These are phyloP conservation scores for Rhea pennata DNA, from an alignment of 2,113 vertebrate genomes.

Conservation along the genomic window DNA sequence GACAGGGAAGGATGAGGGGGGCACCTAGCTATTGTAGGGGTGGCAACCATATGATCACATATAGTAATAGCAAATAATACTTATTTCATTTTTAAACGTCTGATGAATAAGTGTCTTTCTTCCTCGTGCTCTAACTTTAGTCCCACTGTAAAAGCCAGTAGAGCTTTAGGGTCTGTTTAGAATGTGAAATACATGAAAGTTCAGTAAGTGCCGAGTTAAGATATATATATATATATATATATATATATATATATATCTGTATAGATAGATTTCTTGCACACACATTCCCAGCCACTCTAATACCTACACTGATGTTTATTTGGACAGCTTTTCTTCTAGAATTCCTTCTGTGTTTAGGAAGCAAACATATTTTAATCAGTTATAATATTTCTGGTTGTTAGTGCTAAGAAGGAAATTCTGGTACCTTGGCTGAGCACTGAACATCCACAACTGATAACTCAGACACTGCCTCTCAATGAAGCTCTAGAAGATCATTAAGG, in stretches of 20 bases:
- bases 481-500: background rate
- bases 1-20: background rate
- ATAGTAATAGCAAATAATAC: background rate
- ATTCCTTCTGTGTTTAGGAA: background rate
- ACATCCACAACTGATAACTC: background rate
- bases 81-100: background rate
- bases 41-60: background rate
- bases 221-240: too few relatives aligned
- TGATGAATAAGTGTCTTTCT: background rate
- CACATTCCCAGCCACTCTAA: background rate
- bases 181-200: background rate
- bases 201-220: background rate
- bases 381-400: background rate
- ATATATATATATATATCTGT: too few relatives aligned
- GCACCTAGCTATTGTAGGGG: background rate
- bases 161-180: background rate
- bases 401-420: background rate
- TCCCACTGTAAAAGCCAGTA: background rate
- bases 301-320: background rate
- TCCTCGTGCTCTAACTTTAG: background rate
- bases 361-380: background rate
- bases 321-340: background rate
- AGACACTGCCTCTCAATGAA: background rate
- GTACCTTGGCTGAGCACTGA: background rate
- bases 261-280: too few relatives aligned